Evolutionary conservation across 2,797 vertebrate species (phyloP), one percentile per base, ranked within the genome.

Genomic region (Crocidura indochinensis): DNA sequence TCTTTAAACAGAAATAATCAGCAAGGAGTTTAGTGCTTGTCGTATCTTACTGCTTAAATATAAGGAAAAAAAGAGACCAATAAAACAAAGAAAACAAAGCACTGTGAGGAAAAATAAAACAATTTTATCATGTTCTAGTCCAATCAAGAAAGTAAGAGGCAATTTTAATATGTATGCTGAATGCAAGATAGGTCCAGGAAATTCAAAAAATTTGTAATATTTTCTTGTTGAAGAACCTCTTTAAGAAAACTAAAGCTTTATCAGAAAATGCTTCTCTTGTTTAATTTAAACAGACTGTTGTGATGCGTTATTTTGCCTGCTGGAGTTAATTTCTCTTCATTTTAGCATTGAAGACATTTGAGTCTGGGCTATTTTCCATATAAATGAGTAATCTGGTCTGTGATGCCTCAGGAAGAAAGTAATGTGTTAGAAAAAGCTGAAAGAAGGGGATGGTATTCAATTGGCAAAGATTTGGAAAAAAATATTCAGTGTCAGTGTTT

Each of bases 1-100:
- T 69, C 8, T 94, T 89, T 49, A 44, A 44, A 17, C 1, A 29
- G n/a, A 24, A 31, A 53, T 29, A 62, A 46, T 90, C 64, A 79
- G 44, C 8, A 14, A 20, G 17, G 19, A 86, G 29, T 81, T 71
- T n/a, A 71, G 0, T 56, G 2, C 27, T 29, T 87, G 10, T 8
- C 7, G 17, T 44, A 49, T 71, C 22, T 20, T 60, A 60, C 10
- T 82, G 2, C 78, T 88, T 51, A 77, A 78, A 69, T 64, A 24
- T 47, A 84, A 77, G 20, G n/a, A 78, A 64, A 94, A 75, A 38
- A 38, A 38, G 38, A 38, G 5, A 10, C 65, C 46, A 62, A 31
- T 83, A 75, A 53, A 31, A 14, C 15, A 73, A 69, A 49, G 69
- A 62, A 80, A 46, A 15, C 56, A 38, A 68, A 75, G 56, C 10